Evolutionary conservation across 2,113 vertebrate genomes (phyloP).

Genomic region (Tiliqua scincoides): DNA sequence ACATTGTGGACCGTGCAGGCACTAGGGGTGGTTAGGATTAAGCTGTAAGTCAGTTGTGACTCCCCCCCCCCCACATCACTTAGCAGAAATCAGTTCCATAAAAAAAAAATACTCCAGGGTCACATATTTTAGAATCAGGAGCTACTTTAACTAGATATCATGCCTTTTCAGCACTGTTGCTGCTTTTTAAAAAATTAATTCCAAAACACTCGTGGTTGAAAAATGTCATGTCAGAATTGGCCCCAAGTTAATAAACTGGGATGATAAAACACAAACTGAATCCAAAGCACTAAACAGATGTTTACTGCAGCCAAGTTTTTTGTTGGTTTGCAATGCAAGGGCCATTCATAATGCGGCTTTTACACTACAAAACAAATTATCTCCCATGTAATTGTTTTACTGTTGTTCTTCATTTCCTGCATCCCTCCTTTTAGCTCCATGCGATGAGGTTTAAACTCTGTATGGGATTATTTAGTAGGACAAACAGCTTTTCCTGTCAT

Average conservation of each 20-base stretch:
- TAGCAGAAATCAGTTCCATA: background rate
- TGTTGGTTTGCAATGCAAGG: background rate
- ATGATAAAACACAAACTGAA: background rate
- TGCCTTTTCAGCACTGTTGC: background rate
- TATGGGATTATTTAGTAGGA: background rate
- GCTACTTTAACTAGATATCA: background rate
- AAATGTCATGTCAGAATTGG: background rate
- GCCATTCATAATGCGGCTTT: background rate
- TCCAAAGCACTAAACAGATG: background rate
- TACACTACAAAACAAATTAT: background rate
- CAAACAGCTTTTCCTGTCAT: slow-evolving; percentile 30
- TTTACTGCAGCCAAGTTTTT: background rate
- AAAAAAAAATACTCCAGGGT: background rate
- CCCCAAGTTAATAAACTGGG: background rate
- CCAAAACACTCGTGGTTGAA: background rate
- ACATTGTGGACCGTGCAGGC: too few species aligned
- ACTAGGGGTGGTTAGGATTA: too few species aligned
- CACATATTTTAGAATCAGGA: background rate
- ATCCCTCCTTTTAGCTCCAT: background rate
- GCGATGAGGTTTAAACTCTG: background rate
- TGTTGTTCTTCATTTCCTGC: background rate
- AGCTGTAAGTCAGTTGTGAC: background rate
- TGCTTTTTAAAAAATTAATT: background rate
- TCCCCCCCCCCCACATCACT: too few species aligned
- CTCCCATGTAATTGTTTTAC: background rate